Evolutionary conservation across 2,888 invertebrate species (phyloP), one percentile per base, ranked within the genome.

Genomic region (Tetranychus piercei): DNA sequence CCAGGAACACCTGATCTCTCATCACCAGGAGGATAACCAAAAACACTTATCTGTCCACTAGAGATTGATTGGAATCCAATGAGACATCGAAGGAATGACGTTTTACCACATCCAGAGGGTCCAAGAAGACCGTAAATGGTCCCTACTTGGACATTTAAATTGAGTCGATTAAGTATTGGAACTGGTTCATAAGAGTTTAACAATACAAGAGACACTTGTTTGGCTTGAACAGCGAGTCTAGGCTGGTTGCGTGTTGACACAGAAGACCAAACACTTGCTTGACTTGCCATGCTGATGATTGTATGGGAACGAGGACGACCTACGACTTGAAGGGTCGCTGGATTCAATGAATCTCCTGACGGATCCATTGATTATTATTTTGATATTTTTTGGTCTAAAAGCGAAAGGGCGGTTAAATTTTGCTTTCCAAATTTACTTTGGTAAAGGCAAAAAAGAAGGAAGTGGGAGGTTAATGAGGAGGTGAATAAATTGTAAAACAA

Each of bases 1-100:
- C 76, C 76, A 1, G 76, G 76, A 15, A 76, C 74, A 22, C 71
- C 69, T n/a, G 44, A 44, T 20, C 44, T n/a, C 18, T 45, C 44
- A 45, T 72, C 72, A 1, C 72, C 43, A n/a, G 72, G 72, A 44
- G 44, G n/a, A 43, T 23, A 72, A n/a, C 72, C 72, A 18, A 72
- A 72, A 20, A 72, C 72, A 72, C 72, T 44, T 1, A 72, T 45
- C 34, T 44, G 23, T n/a, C 72, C 72, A 6, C 34, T 34, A 8
- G 44, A 20, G 8, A 45, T 20, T 18, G n/a, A 15, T 43, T 44
- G 72, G 72, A 44, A 72, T 18, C 72, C 72, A 9, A 72, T 72
- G 43, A 72, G 18, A 45, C 72, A 72, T 4, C 72, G 72, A 5
- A 72, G 72, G 7, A 72, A 45, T 20, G 72, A 43, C 3, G 72